Base-by-base conservation (phyloP, 2,888 invertebrate genomes). In the Eumacrocentrus americanus region DNA sequence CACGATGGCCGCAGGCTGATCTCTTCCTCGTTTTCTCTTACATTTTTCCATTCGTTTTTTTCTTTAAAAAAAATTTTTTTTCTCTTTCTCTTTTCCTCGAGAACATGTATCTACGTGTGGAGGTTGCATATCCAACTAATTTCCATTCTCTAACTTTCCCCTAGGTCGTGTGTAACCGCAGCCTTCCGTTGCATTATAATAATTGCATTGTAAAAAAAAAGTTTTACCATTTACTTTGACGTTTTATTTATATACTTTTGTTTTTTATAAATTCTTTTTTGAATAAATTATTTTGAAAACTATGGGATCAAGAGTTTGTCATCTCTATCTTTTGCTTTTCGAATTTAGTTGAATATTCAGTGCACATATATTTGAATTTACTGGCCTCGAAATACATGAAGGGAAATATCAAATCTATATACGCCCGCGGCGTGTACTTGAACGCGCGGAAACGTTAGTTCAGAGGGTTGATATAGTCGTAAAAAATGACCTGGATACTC, bases 81-180 rank as follows among this genome's bases (percentile, higher is more conserved):
- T 9, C 7, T 16, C 35, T 50, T 14, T 25, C 16, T 46, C 12
- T 25, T 29, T 14, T 18, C 20, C 52, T 14, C 37, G 61, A 7
- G 51, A 29, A 20, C 4, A 42, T 9, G 20, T 42, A 42, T 42
- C n/a, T n/a, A 42, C 42, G 20, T 42, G 42, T 42, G 20, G 16
- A 9, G 42, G 16, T 9, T 42, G 20, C 14, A 46, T 25, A 46
- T 46, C 23, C 23, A 6, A 9, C 46, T 46, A 46, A 46, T 46
- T 46, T 46, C 46, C 46, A 46, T 46, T 12, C 46, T 25, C 25
- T 25, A 46, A 46, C 46, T 46, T 46, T 23, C 7, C 25, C 22
- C 23, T n/a, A n/a, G n/a, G n/a, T n/a, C n/a, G n/a, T n/a, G n/a
- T n/a, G 14, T 46, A 6, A 12, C 25, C 23, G 25, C 23, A 12